Percentiles rank a stretch among this genome's conserved stretches.
phyloP scores from a whole-genome alignment of 2,113 vertebrate species.

The Alaudala cheleensis region DNA sequence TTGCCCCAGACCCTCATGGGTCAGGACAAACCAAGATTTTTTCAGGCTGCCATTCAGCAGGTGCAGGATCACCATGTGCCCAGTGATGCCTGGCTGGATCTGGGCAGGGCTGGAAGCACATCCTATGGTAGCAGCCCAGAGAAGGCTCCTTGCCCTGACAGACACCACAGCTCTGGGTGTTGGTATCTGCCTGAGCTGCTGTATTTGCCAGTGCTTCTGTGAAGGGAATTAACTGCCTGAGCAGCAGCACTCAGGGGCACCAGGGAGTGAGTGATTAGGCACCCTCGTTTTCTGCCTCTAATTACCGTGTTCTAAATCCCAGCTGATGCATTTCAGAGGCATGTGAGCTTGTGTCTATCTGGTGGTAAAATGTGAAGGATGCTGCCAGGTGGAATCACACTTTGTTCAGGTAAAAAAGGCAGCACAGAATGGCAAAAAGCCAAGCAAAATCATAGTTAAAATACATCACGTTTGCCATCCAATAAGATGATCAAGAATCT shows the following conservation, averaged over 20 bases:
- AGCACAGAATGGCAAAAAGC: neutral
- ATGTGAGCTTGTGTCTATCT: neutral
- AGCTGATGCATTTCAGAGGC: constrained; percentile 18
- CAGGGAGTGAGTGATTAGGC: constrained; percentile 50
- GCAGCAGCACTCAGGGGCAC: constrained; percentile 46
- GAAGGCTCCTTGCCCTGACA: neutral
- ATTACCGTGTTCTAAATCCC: constrained; percentile 46
- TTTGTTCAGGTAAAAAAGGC: neutral
- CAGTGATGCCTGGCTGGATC: rapidly evolving
- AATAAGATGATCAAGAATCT: neutral
- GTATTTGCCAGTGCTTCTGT: constrained; percentile 17
- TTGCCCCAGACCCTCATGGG: rapidly evolving
- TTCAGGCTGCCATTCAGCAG: neutral
- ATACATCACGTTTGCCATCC: neutral
- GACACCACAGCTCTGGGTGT: neutral
- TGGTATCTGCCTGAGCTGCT: neutral
- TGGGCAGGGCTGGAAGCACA: neutral
- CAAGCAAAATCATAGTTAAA: neutral
- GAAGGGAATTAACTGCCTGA: constrained; percentile 60
- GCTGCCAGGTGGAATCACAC: neutral
- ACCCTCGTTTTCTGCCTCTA: constrained; percentile 57
- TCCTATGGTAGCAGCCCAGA: neutral
- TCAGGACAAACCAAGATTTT: neutral
- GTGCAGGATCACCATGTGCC: neutral
- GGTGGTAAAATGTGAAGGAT: neutral